A percentile compares a stretch with the other conserved stretches of the same genome.
Conservation (phyloP, 2,888 invertebrate species). For the Agriotes lineatus region DNA sequence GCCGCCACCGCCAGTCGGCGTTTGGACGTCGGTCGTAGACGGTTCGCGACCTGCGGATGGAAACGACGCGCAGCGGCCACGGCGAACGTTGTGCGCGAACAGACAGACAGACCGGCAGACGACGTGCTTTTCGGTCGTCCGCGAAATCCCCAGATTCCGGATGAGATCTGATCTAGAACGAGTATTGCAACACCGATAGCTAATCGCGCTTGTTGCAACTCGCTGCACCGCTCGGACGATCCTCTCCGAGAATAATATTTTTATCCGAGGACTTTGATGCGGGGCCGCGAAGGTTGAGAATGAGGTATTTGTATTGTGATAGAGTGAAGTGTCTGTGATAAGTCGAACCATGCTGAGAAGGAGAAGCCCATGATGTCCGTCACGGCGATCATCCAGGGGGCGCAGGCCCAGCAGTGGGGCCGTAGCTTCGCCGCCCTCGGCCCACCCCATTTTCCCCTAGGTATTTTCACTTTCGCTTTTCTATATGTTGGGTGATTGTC, state of each 20-base stretch:
- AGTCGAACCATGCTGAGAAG: too few relatives aligned
- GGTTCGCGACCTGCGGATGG: conserved; percentile 61
- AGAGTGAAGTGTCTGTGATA: conserved; percentile 50
- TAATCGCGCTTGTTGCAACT: conserved; percentile 23
- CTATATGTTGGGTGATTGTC: background rate
- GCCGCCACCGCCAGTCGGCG: conserved; percentile 57
- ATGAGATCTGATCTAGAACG: background rate
- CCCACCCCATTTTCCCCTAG: conserved; percentile 60
- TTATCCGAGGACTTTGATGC: conserved; percentile 46
- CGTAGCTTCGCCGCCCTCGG: conserved; percentile 69
- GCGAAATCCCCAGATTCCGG: background rate
- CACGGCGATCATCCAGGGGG: conserved; percentile 81
- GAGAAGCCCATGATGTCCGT: conserved; percentile 90
- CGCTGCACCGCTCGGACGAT: conserved; percentile 11
- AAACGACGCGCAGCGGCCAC: conserved; percentile 36
- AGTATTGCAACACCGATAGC: conserved; percentile 18
- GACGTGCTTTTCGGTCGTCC: conserved; percentile 8
- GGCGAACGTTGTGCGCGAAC: background rate
- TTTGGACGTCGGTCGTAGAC: conserved; percentile 55
- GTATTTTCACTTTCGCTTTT: conserved; percentile 52
- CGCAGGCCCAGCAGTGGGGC: conserved; percentile 75
- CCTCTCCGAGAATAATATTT: conserved; percentile 39
- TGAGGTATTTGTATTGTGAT: conserved; percentile 44
- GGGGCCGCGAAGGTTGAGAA: conserved; percentile 44
- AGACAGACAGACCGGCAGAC: conserved; percentile 12